These are phyloP conservation scores for Parnassius apollo DNA, from an alignment of 2,888 invertebrate species.

Conservation along the genomic window DNA sequence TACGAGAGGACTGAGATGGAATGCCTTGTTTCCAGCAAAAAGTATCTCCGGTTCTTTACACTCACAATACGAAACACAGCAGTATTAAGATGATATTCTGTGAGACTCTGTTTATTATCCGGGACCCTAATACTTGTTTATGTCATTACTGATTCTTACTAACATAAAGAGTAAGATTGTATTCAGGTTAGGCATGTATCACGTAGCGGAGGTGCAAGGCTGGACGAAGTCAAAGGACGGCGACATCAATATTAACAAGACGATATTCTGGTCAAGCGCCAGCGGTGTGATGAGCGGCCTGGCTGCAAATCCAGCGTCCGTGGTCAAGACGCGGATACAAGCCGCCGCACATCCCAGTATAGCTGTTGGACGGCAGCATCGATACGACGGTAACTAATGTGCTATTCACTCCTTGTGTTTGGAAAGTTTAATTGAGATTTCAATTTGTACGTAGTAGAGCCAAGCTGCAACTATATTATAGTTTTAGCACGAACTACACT, in stretches of 20 bases:
- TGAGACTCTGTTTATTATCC: no score
- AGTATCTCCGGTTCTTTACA: no score
- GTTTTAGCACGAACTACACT: no score
- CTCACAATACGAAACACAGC: no score
- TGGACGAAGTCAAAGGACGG: slow-evolving; percentile 67
- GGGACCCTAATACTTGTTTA: no score
- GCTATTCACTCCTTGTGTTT: not conserved
- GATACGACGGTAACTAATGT: slow-evolving; percentile 74
- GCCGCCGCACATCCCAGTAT: slow-evolving; percentile 86
- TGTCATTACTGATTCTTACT: no score
- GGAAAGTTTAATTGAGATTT: no score
- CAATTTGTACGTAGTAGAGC: no score
- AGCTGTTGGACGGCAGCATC: slow-evolving; percentile 92
- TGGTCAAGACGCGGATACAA: slow-evolving; percentile 91
- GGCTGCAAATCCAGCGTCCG: slow-evolving; percentile 87
- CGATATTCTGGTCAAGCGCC: slow-evolving; percentile 64
- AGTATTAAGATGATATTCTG: no score
- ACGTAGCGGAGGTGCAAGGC: slow-evolving; percentile 81
- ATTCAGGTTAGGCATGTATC: slow-evolving; percentile 83
- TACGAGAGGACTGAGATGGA: no score
- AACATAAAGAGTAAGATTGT: not conserved
- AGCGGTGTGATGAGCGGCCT: slow-evolving; percentile 86
- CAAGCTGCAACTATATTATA: no score
- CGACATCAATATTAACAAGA: slow-evolving; percentile 56
- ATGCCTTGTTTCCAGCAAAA: no score